Percentiles rank a stretch among this genome's conserved stretches.
phyloP scores from a whole-genome alignment of 1,140 invertebrate species.

The Cherax destructor region DNA sequence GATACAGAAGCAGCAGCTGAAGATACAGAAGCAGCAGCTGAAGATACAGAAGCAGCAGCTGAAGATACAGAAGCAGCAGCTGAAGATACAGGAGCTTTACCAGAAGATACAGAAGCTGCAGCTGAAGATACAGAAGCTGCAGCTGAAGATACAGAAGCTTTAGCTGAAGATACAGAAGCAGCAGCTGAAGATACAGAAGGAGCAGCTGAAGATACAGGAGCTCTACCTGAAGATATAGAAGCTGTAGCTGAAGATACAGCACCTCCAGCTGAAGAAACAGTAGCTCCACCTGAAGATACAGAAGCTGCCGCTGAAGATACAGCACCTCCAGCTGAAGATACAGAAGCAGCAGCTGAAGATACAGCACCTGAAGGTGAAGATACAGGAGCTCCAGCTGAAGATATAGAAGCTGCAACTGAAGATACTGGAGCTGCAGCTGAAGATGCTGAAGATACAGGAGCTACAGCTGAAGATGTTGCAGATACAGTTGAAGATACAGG shows the following conservation, averaged over 20 bases:
- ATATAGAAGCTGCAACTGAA: not conserved
- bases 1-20: not conserved
- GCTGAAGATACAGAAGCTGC: not conserved
- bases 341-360: not conserved
- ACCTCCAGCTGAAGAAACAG: not conserved
- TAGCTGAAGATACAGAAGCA: conserved; percentile 13
- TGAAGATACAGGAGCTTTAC: not conserved
- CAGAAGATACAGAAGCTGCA: not conserved
- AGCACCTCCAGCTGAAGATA: not conserved
- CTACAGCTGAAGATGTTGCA: not conserved
- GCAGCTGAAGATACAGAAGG: conserved; percentile 15
- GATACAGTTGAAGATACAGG: not conserved
- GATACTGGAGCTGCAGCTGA: not conserved
- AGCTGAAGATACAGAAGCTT: conserved; percentile 13
- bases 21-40: conserved; percentile 3
- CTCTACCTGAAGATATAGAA: not conserved
- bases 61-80: conserved; percentile 14
- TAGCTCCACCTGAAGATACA: not conserved
- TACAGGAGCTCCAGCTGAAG: not conserved
- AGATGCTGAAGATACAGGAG: not conserved
- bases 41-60: not conserved
- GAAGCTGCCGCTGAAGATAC: not conserved
- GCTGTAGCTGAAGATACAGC: not conserved
- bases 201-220: not conserved
- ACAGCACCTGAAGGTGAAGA: too few species aligned